Conservation (phyloP, 2,113 vertebrate species). For the Nycticorax nycticorax region DNA sequence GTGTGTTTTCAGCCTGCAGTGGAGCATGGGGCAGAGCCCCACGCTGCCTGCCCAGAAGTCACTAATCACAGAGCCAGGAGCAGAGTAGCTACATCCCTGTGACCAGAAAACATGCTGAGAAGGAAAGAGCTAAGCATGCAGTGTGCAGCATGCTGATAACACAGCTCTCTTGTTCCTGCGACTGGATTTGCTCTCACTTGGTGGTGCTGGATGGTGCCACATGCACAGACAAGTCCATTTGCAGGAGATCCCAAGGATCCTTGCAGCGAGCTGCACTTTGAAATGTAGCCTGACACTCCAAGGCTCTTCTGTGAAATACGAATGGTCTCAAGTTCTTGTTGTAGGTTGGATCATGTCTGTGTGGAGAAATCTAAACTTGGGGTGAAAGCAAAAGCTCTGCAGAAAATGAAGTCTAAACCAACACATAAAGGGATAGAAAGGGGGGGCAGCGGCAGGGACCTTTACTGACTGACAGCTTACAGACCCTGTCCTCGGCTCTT, state of each 20-base stretch:
- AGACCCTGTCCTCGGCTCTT: neutral
- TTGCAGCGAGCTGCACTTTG: neutral
- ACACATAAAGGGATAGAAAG: neutral
- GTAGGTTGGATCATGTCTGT: neutral
- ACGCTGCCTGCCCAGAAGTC: neutral
- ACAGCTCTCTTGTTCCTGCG: neutral
- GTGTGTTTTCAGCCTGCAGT: neutral
- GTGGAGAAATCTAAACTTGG: neutral
- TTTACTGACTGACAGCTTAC: constrained; percentile 3
- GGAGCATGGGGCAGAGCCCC: neutral
- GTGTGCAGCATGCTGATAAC: neutral
- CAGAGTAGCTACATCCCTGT: neutral
- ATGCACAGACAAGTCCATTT: neutral
- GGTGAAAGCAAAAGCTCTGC: neutral
- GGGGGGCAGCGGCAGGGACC: fast-evolving
- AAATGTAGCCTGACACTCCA: neutral
- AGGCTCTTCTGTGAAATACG: neutral
- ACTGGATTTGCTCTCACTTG: neutral
- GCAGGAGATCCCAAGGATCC: neutral
- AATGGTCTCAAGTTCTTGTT: neutral
- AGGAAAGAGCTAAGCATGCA: neutral
- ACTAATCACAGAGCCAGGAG: neutral
- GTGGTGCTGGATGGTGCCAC: neutral
- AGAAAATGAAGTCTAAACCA: neutral
- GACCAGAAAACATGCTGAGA: neutral